Base-by-base conservation (phyloP, 2,888 invertebrate species). In the Tetanocera ferruginea region DNA sequence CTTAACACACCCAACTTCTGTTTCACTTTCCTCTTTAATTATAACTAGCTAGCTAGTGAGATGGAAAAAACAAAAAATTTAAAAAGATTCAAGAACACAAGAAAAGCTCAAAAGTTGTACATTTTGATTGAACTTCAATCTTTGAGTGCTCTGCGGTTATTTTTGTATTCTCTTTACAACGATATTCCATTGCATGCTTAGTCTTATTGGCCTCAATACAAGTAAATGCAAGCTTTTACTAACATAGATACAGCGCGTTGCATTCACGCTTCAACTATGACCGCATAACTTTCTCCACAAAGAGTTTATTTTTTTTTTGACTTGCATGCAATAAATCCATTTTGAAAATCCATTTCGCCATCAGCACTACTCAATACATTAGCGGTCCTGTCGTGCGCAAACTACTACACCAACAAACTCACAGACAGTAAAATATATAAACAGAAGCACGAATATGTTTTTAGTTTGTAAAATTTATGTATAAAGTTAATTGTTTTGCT, bases 401-500 rank as follows among this genome's bases (percentile, higher is more conserved):
- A 5, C 28, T n/a, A 57, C 67, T 37, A 64, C 14, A 5, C 31
- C 31, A 64, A 49, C 55, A 64, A 62, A 23, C 37, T 25, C 11
- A 19, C 73, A 67, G 14, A 52, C 60, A 78, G 72, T 70, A 60
- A 73, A 74, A 76, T 60, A 78, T 62, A 19, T 52, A 19, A 19
- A 14, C 1, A 43, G 14, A 43, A 43, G 43, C 11, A 17, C 34
- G 55, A 34, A 28, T 34, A n/a, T 55, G 57, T 57, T 71, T n/a
- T 52, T 52, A 11, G 28, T 28, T 52, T 51, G 67, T 31, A 25
- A 64, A 76, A 76, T 76, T 76, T 76, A 76, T 76, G 76, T 71
- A 71, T 64, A 70, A 76, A 70, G 76, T 76, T 76, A 76, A 76
- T 76, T 76, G 70, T 76, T 76, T 76, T 71, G 70, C 76, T 51